Evolutionary conservation across 35 echinoderm and acorn worm species (phyloP).

Genomic region (Strongylocentrotus purpuratus): DNA sequence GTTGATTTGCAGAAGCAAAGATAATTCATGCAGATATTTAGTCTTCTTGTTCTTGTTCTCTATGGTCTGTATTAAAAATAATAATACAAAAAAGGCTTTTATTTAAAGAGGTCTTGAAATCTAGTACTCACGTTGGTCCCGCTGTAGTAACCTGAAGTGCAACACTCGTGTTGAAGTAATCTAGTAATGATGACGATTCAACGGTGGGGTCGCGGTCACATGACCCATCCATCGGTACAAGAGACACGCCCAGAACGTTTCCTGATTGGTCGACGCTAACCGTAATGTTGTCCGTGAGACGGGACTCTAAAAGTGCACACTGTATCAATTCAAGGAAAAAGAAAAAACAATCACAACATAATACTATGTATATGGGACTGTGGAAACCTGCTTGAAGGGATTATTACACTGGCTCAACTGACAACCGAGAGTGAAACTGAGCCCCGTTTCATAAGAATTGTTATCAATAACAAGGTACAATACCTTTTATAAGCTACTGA

Average conservation of each 20-base stretch:
- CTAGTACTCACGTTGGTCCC: conserved; percentile 84
- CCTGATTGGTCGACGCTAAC: conserved; percentile 90
- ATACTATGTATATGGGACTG: neutral
- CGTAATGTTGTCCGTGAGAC: conserved; percentile 86
- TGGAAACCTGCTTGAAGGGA: too few relatives aligned
- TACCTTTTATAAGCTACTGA: too few relatives aligned
- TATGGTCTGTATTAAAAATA: too few relatives aligned
- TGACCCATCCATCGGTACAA: conserved; percentile 71
- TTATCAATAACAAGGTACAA: too few relatives aligned
- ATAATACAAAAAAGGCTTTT: too few relatives aligned
- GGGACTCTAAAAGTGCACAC: conserved; percentile 91
- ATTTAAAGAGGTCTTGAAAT: neutral
- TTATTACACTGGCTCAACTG: too few relatives aligned
- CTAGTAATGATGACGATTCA: conserved; percentile 39
- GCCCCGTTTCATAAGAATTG: too few relatives aligned
- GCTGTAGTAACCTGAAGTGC: conserved; percentile 68
- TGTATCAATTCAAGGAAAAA: conserved; percentile 25
- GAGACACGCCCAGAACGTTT: conserved; percentile 76
- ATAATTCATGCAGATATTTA: neutral
- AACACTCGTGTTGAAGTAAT: conserved; percentile 92
- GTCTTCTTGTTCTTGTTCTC: neutral
- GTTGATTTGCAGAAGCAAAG: neutral
- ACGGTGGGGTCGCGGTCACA: conserved; percentile 57
- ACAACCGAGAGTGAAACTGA: too few relatives aligned
- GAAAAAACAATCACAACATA: neutral